phyloP scores from a whole-genome alignment of 2,888 invertebrate genomes.

The Andrena chrysosceles region DNA sequence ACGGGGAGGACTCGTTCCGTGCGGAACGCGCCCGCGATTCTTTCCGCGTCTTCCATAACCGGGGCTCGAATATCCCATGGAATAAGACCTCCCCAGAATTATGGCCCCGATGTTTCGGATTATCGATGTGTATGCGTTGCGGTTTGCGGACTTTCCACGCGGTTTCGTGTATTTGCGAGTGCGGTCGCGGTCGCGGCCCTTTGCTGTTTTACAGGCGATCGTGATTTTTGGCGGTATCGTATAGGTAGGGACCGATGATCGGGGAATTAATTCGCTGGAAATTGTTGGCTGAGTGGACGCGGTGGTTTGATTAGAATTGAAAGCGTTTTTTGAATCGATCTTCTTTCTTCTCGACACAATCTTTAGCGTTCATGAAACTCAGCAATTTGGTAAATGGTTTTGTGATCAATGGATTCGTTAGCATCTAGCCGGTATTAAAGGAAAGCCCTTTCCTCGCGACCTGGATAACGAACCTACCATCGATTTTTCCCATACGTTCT shows the following conservation, averaged over 20 bases:
- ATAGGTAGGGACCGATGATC: background rate
- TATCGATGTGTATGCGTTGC: constrained; percentile 3
- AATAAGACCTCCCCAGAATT: constrained; percentile 10
- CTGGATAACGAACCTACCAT: constrained; percentile 42
- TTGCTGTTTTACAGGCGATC: background rate
- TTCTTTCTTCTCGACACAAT: no score
- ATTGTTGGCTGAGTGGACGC: background rate
- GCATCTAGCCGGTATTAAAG: background rate
- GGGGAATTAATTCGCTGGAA: background rate
- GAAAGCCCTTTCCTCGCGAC: constrained; percentile 19
- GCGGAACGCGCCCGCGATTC: background rate
- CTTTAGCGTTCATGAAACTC: background rate
- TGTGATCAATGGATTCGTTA: constrained; percentile 37
- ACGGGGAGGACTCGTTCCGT: constrained; percentile 32
- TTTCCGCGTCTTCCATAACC: background rate
- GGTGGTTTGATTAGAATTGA: no score
- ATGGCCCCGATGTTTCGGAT: constrained; percentile 1
- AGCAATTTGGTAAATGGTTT: background rate
- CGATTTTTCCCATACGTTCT: constrained; percentile 55
- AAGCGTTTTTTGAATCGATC: no score
- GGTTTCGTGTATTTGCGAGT: constrained; percentile 14
- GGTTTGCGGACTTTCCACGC: constrained; percentile 32
- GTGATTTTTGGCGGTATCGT: constrained; percentile 6
- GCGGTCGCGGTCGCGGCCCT: constrained; percentile 21
- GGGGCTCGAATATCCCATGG: background rate